These are phyloP conservation scores for Noturus placidus DNA, from an alignment of 2,113 vertebrate genomes.

Conservation along the genomic window DNA sequence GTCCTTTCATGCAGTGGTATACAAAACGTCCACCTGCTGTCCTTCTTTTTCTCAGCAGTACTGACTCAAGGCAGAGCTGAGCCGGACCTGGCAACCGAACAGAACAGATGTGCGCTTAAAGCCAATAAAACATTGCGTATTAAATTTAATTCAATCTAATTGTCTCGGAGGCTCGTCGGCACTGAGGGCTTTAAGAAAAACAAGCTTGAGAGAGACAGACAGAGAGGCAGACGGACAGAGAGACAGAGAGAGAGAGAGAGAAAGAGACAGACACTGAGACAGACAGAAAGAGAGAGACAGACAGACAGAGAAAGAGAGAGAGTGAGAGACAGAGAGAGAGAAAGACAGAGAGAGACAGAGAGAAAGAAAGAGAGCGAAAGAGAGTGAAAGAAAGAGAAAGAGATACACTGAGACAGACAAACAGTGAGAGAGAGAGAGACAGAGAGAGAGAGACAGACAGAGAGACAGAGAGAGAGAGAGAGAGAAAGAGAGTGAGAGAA, in stretches of 20 bases:
- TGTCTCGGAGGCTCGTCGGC: background rate
- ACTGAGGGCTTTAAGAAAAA: background rate
- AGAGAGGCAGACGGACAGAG: too few relatives aligned
- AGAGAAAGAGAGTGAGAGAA: too few relatives aligned
- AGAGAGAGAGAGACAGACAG: background rate
- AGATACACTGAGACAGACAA: too few relatives aligned
- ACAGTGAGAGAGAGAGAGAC: background rate
- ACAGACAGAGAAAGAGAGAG: background rate
- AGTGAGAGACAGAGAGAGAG: background rate
- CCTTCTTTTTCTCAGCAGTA: background rate
- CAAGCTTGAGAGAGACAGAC: background rate
- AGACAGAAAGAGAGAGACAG: background rate
- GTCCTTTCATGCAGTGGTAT: background rate
- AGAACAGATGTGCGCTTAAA: constrained; percentile 12
- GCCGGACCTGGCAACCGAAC: background rate
- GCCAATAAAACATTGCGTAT: background rate
- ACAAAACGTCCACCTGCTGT: constrained; percentile 30
- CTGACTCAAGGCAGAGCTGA: background rate
- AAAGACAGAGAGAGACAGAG: too few relatives aligned
- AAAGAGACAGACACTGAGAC: too few relatives aligned
- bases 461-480: too few relatives aligned
- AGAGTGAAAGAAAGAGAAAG: too few relatives aligned
- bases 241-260: background rate
- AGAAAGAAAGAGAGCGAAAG: too few relatives aligned
- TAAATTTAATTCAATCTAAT: background rate